Conservation (phyloP, 2,888 invertebrate species). For the Eristalis intricaria region DNA sequence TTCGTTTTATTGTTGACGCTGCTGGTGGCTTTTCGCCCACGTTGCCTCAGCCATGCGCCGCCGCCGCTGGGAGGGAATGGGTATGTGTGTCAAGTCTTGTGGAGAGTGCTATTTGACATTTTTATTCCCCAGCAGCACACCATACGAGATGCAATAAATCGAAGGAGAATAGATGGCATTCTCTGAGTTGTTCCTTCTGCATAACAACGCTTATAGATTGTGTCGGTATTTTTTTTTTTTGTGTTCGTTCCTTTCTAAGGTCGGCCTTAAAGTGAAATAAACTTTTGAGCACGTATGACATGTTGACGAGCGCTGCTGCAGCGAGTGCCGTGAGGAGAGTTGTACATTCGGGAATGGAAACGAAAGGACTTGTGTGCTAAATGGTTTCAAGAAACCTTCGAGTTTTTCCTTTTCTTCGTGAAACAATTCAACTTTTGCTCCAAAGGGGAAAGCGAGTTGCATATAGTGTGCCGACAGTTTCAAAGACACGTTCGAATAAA, state of each 20-base stretch:
- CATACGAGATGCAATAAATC: constrained; percentile 31
- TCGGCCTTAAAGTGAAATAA: not conserved
- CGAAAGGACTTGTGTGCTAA: not conserved
- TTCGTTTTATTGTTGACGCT: not conserved
- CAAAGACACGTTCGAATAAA: too few species aligned
- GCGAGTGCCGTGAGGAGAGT: too few species aligned
- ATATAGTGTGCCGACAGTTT: too few species aligned
- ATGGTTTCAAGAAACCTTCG: too few species aligned
- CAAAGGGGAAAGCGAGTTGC: too few species aligned
- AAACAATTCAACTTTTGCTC: too few species aligned
- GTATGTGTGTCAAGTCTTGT: constrained; percentile 47
- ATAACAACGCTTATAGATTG: not conserved
- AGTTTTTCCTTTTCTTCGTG: too few species aligned
- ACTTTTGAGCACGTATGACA: not conserved
- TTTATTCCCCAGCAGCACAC: constrained; percentile 21
- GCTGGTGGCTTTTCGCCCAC: not conserved
- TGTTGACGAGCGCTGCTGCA: not conserved
- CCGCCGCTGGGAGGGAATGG: not conserved
- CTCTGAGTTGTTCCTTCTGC: constrained; percentile 2
- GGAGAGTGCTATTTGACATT: constrained; percentile 50
- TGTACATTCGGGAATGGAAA: not conserved
- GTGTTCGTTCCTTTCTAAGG: not conserved
- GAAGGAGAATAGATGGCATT: constrained; percentile 40
- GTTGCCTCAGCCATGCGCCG: constrained; percentile 12
- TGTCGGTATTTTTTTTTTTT: not conserved